Evolutionary conservation across 2,888 invertebrate species (phyloP), one percentile per base, ranked within the genome.

Genomic region (Mactromeris polynyma): DNA sequence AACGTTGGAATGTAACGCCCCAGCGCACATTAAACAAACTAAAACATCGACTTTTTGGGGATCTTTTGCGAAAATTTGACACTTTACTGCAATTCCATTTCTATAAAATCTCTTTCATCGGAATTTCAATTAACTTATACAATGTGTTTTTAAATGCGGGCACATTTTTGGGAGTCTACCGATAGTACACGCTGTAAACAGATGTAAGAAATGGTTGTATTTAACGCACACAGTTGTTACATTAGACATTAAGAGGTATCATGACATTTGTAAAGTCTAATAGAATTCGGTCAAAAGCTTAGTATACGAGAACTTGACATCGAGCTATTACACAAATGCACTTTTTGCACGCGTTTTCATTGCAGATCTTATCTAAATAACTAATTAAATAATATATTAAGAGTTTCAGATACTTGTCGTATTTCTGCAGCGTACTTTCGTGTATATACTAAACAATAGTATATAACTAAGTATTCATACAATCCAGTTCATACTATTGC

Each of bases 1-100:
- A 26, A 42, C 83, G 64, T 58, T 33, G 89, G 89, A 89, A 89
- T 89, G 89, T 78, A 51, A 87, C 87, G 85, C 85, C 26, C 64
- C 81, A 82, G 17, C 54, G 64, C 86, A 42, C 89, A 33, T 26
- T 26, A 80, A 46, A 73, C 33, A 36, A 36, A 81, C 51, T 31
- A 54, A 42, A 42, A 79, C 73, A 73, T 73, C 73, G 73, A 33
- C 36, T 73, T 73, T 73, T 19, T 4, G 73, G 73, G 17, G n/a
- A 26, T 36, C 26, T 73, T 33, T 31, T 33, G 33, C 33, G 36
- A 73, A 73, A 73, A 73, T 73, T 73, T 73, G 73, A 73, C 73
- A 73, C 73, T 73, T 73, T 73, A 19, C 73, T 73, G 73, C 36
- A 73, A 73, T 73, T 73, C 73, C 36, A 11, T 17, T 11, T 73